Evolutionary conservation across 2,888 invertebrate genomes (phyloP).

Genomic region (Hipparchia sbordonii): DNA sequence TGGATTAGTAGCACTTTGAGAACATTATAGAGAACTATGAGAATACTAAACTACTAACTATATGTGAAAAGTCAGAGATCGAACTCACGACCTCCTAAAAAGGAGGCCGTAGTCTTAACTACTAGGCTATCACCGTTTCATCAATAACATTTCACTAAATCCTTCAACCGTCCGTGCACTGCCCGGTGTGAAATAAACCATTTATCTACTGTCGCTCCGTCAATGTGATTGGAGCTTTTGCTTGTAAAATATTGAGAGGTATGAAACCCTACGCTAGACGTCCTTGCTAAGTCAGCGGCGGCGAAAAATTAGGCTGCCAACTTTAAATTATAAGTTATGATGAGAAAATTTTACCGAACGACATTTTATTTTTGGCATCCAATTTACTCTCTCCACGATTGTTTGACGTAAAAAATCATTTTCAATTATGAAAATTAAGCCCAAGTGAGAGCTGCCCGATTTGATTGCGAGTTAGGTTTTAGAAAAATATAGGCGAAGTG

Average conservation of each 20-base stretch:
- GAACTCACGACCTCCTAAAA: too few species aligned
- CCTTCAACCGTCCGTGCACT: too few species aligned
- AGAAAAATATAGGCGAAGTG: background rate
- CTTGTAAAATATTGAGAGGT: slow-evolving; percentile 19
- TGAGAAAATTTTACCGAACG: slow-evolving; percentile 27
- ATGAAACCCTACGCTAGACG: slow-evolving; percentile 24
- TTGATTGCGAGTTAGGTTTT: slow-evolving; percentile 3
- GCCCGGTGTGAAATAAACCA: too few species aligned
- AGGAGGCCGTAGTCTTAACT: too few species aligned
- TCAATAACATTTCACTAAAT: too few species aligned
- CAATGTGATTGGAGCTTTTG: slow-evolving; percentile 2
- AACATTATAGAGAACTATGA: too few species aligned
- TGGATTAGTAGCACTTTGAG: too few species aligned
- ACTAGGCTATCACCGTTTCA: too few species aligned
- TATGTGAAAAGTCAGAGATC: too few species aligned
- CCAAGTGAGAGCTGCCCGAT: background rate
- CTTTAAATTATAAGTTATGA: slow-evolving; percentile 34
- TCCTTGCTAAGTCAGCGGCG: slow-evolving; percentile 31
- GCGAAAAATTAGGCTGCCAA: slow-evolving; percentile 31
- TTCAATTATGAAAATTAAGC: slow-evolving; percentile 4
- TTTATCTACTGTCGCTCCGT: too few species aligned
- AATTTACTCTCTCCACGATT: slow-evolving; percentile 12
- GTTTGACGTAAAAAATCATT: slow-evolving; percentile 8
- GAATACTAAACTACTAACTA: too few species aligned
- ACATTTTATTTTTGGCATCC: slow-evolving; percentile 27